Evolutionary conservation across 2,888 invertebrate species (phyloP).

Genomic region (Protonemura montana): DNA sequence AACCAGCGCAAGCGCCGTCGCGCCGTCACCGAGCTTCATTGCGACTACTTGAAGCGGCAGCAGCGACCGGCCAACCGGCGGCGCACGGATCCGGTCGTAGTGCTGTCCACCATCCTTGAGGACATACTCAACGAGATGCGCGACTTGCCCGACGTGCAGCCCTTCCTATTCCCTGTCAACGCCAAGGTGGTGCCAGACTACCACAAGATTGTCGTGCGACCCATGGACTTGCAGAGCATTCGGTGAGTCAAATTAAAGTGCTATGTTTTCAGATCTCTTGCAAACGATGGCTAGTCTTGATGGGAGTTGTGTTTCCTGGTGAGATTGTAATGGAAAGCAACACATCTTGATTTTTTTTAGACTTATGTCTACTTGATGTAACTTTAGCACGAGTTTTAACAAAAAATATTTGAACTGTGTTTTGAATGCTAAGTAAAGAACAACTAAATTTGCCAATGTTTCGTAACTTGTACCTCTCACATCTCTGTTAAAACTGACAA

Average conservation of each 20-base stretch:
- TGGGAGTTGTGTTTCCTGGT: too few relatives aligned
- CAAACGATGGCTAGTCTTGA: too few relatives aligned
- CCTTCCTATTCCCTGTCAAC: conserved; percentile 94
- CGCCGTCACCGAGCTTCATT: conserved; percentile 75
- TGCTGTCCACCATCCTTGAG: conserved; percentile 89
- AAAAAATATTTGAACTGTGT: too few relatives aligned
- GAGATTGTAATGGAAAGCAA: too few relatives aligned
- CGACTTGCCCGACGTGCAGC: conserved; percentile 89
- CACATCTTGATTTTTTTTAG: too few relatives aligned
- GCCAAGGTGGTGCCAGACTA: conserved; percentile 95
- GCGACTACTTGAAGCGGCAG: conserved; percentile 88
- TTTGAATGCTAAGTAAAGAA: too few relatives aligned
- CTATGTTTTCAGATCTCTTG: too few relatives aligned
- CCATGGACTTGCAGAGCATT: conserved; percentile 98
- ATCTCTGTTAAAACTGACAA: too few relatives aligned
- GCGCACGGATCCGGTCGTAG: conserved; percentile 95
- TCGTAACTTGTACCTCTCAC: too few relatives aligned
- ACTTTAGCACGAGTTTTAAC: too few relatives aligned
- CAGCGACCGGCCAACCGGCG: conserved; percentile 86
- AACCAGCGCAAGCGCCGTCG: conserved; percentile 69
- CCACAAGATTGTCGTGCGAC: conserved; percentile 86
- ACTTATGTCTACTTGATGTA: too few relatives aligned
- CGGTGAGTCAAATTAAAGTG: conserved; percentile 51
- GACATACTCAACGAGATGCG: conserved; percentile 92
- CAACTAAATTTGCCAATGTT: too few relatives aligned